phyloP scores from a whole-genome alignment of 2,113 vertebrate genomes.

The Tragulus kanchil region DNA sequence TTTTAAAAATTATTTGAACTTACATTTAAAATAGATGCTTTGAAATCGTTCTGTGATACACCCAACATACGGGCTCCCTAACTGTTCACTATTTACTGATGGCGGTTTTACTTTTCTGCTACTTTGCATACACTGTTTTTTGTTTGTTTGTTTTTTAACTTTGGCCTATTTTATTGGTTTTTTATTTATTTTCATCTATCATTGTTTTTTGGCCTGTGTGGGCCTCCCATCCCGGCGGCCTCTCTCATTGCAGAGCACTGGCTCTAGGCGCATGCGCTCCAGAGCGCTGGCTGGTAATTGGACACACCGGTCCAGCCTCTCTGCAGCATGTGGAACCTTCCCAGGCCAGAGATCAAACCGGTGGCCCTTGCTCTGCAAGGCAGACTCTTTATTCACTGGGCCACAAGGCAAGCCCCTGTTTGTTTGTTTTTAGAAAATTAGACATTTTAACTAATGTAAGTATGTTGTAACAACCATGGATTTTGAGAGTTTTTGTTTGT shows the following conservation, averaged over 20 bases:
- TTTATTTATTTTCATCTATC: too few relatives aligned
- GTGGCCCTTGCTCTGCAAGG: too few relatives aligned
- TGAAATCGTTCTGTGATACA: not conserved
- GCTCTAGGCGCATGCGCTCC: too few relatives aligned
- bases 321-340: too few relatives aligned
- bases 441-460: not conserved
- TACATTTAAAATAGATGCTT: not conserved
- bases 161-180: too few relatives aligned
- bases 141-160: not conserved
- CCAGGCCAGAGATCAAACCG: too few relatives aligned
- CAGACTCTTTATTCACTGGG: too few relatives aligned
- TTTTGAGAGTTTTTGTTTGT: not conserved
- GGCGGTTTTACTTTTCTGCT: not conserved
- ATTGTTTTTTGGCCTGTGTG: too few relatives aligned
- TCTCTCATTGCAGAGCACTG: too few relatives aligned
- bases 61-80: not conserved
- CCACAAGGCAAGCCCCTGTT: not conserved
- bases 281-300: too few relatives aligned
- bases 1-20: not conserved
- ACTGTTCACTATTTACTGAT: not conserved
- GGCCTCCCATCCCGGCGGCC: too few relatives aligned
- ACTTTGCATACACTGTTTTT: not conserved
- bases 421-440: not conserved
- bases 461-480: not conserved
- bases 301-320: too few relatives aligned